Evolutionary conservation across 2,888 invertebrate genomes (phyloP).

Genomic region (Ectemnius cavifrons): DNA sequence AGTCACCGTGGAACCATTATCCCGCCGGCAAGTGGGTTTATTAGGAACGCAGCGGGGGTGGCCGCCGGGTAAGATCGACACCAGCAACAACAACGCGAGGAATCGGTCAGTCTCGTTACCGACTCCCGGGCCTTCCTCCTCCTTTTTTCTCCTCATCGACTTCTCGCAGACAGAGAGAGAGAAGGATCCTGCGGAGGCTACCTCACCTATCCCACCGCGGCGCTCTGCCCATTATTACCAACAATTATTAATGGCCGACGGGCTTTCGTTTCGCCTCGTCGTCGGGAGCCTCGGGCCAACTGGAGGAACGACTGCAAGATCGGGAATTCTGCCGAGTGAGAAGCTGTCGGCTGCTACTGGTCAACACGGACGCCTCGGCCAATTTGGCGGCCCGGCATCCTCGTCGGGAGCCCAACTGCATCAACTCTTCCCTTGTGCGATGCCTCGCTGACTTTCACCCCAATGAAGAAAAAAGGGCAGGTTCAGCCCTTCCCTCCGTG

Average conservation of each 20-base stretch:
- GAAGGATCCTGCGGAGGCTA: background rate
- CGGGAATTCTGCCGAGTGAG: constrained; percentile 52
- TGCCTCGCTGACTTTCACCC: too few relatives aligned
- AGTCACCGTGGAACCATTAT: constrained; percentile 77
- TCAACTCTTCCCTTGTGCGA: too few relatives aligned
- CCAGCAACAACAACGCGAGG: constrained; percentile 64
- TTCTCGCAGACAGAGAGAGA: constrained; percentile 13
- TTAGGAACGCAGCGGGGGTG: constrained; percentile 78
- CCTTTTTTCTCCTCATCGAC: constrained; percentile 52
- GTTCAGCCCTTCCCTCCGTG: too few relatives aligned
- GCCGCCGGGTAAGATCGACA: constrained; percentile 73
- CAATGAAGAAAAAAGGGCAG: too few relatives aligned
- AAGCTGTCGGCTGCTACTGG: constrained; percentile 64
- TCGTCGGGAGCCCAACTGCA: too few relatives aligned
- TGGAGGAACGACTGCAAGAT: constrained; percentile 45
- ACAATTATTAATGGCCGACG: constrained; percentile 74
- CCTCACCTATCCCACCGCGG: constrained; percentile 17
- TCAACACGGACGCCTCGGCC: constrained; percentile 60
- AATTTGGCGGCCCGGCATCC: constrained; percentile 53
- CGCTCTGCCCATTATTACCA: constrained; percentile 65
- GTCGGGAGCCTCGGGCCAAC: constrained; percentile 27
- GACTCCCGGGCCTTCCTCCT: constrained; percentile 37
- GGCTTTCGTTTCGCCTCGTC: constrained; percentile 64
- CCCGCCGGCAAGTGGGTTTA: constrained; percentile 75
- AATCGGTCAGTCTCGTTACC: constrained; percentile 77